phyloP scores from a whole-genome alignment of 2,113 vertebrate genomes.

The Camelus dromedarius region DNA sequence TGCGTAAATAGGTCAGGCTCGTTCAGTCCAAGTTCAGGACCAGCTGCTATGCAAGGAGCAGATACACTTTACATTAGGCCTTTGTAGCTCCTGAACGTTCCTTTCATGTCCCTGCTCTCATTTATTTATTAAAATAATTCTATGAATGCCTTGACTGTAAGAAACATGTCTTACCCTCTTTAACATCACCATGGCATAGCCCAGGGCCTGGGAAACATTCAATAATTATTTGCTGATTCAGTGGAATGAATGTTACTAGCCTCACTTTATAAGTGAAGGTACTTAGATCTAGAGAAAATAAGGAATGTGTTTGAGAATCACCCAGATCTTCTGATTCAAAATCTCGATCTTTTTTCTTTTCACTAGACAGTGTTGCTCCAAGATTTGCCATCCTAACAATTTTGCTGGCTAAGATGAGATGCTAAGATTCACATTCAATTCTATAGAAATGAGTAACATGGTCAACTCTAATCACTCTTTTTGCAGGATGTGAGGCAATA shows the following conservation, averaged over 20 bases:
- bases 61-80: neutral
- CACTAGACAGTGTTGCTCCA: neutral
- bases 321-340: neutral
- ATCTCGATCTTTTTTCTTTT: neutral
- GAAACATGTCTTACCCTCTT: neutral
- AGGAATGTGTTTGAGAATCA: neutral
- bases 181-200: neutral
- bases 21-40: neutral
- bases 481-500: neutral
- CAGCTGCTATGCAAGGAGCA: conserved; percentile 27
- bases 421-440: neutral
- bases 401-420: neutral
- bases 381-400: neutral
- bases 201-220: neutral
- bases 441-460: neutral
- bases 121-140: conserved; percentile 32
- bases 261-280: neutral
- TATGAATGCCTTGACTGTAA: neutral
- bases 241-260: neutral
- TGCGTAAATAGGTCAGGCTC: neutral
- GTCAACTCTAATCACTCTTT: neutral
- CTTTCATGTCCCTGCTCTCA: neutral
- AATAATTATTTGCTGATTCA: neutral
- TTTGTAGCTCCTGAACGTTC: neutral
- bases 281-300: neutral